Base-by-base conservation (phyloP, 2,797 vertebrate species). In the Neopelma chrysocephalum region DNA sequence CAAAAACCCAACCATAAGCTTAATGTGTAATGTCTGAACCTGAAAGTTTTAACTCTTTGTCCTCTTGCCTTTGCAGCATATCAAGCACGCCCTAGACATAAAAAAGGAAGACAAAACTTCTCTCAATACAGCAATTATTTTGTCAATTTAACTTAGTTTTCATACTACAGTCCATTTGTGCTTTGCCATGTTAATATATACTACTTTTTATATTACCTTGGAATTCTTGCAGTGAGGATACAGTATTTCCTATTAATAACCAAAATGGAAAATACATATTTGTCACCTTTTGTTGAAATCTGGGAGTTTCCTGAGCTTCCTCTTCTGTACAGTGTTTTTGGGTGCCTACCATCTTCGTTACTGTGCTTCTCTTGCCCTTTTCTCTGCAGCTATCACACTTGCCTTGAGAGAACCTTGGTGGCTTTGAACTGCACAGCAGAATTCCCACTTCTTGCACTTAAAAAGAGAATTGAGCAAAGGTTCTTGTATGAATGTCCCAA, bases 221-320 rank as follows among this genome's bases (percentile, higher is more conserved):
- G 27, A 88, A 54, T 0, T 1, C 29, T 76, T 66, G 43, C 34
- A 91, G 76, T 17, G 40, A 66, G 26, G 81, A 93, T 69, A n/a
- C 21, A 76, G 7, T n/a, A 79, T 53, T 56, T 84, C 60, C 61
- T 69, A 56, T 45, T 88, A 32, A 42, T 38, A 91, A 71, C 81
- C 29, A 89, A 83, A n/a, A 90, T 19, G 87, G 92, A 92, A 84
- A 87, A 69, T 12, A 79, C 9, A 77, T 87, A 20, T 86, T 77
- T 68, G 69, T 97, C 96, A 98, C 98, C 97, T 98, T 96, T 89
- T 12, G 94, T 45, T 87, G 92, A 69, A 83, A 82, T 91, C 90
- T 90, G 61, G 62, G 73, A 70, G 70, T 75, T 77, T 96, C 72
- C 38, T 10, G 56, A 56, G 71, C 15, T 76, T 61, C 83, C 15